Base-by-base conservation (phyloP, 2,797 vertebrate genomes). In the Muscicapa comitata region DNA sequence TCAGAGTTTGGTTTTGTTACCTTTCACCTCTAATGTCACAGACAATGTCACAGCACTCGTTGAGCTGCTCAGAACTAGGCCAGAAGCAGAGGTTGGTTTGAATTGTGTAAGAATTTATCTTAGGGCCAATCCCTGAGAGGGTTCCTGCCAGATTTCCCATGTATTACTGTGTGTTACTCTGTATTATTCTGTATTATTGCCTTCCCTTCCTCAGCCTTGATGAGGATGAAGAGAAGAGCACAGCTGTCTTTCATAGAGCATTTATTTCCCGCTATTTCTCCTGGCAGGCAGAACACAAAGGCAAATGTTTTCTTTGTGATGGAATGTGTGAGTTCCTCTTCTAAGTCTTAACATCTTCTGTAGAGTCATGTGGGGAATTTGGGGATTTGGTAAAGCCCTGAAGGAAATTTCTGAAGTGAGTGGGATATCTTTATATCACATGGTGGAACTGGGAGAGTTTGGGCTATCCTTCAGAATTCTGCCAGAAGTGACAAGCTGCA, bases 41-140 rank as follows among this genome's bases (percentile, higher is more conserved):
- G 55, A 3, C 11, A 20, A 7, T 3, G 15, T 47, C 51, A 15
- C 3, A 45, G 3, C 23, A 40, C 7, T 19, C 53, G 21, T 0
- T 18, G 54, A 58, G 17, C 24, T 75, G 20, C 38, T 74, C 42
- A 11, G 37, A 70, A 23, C 35, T 2, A 16, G 23, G 11, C 20
- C 31, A 55, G 50, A 54, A 63, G 25, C 40, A 50, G 35, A 59
- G 29, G 3, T 0, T 62, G 21, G 6, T 58, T 35, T 45, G 25
- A 47, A 9, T 21, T 61, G 24, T 63, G 4, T 23, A 40, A 47
- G 9, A 8, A 17, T 70, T 74, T 6, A 8, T 74, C 28, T 74
- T 23, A 3, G 26, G 7, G 17, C 7, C 19, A 40, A 6, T 70
- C 25, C 42, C 23, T 17, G 29, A 25, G 61, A 61, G 57, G 63